Conservation (phyloP, 2,888 invertebrate genomes). For the Lasioglossum vierecki region DNA sequence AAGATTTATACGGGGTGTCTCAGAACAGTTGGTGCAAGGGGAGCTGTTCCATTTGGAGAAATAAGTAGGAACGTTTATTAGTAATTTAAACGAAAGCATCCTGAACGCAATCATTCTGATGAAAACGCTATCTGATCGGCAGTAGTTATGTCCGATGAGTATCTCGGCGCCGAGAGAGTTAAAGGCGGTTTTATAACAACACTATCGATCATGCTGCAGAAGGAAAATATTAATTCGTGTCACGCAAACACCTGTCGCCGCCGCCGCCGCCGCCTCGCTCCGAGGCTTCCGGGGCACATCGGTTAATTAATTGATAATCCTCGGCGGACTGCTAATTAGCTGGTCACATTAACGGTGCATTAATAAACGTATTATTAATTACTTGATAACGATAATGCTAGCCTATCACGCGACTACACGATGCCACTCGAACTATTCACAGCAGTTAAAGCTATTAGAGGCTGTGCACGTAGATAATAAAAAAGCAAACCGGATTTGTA, state of each 20-base stretch:
- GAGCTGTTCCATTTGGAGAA: too few species aligned
- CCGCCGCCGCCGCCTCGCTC: slow-evolving; percentile 4
- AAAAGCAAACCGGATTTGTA: not conserved
- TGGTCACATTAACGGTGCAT: slow-evolving; percentile 45
- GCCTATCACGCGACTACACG: not conserved
- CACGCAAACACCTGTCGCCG: slow-evolving; percentile 45
- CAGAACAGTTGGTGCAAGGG: too few species aligned
- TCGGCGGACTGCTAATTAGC: slow-evolving; percentile 42
- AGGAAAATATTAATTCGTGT: slow-evolving; percentile 34
- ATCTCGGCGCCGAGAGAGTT: not conserved
- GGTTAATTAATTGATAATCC: slow-evolving; percentile 43
- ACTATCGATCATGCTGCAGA: slow-evolving; percentile 4
- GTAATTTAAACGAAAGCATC: not conserved
- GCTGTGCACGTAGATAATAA: not conserved
- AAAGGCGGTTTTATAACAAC: slow-evolving; percentile 12
- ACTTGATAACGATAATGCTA: slow-evolving; percentile 48
- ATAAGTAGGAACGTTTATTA: too few species aligned
- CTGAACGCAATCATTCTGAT: not conserved
- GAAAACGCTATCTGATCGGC: not conserved
- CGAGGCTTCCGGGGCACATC: slow-evolving; percentile 19
- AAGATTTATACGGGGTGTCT: too few species aligned
- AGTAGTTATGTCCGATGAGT: not conserved
- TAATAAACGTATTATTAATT: slow-evolving; percentile 55
- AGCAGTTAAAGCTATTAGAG: too few species aligned
- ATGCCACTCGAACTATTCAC: not conserved